These are phyloP conservation scores for Episyrphus balteatus DNA, from an alignment of 1,140 invertebrate species.

Conservation along the genomic window DNA sequence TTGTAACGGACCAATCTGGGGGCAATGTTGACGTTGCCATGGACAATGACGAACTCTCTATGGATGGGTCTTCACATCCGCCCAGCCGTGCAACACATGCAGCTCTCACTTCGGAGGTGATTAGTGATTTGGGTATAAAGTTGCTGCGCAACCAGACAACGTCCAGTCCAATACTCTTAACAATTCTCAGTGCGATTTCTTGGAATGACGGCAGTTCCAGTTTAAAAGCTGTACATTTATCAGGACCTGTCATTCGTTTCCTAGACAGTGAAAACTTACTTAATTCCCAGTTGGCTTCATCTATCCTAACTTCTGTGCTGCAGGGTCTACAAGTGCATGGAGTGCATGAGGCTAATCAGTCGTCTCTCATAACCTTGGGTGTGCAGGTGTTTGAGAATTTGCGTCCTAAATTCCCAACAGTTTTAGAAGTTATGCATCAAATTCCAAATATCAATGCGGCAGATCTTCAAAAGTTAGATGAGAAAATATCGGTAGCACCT, in stretches of 20 bases:
- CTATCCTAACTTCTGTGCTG: slow-evolving; percentile 61
- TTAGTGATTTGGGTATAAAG: slow-evolving; percentile 61
- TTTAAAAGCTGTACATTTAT: slow-evolving; percentile 59
- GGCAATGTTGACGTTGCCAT: slow-evolving; percentile 44
- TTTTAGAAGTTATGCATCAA: slow-evolving; percentile 52
- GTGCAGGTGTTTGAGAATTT: slow-evolving; percentile 68
- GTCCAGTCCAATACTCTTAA: slow-evolving; percentile 50
- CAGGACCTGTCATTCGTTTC: slow-evolving; percentile 52
- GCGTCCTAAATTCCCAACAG: slow-evolving; percentile 58
- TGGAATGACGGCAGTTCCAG: slow-evolving; percentile 77
- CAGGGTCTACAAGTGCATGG: slow-evolving; percentile 66
- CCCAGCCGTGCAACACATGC: slow-evolving; percentile 40
- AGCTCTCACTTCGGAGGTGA: slow-evolving; percentile 48
- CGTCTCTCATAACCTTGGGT: slow-evolving; percentile 28
- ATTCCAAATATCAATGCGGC: slow-evolving; percentile 66
- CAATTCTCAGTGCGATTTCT: slow-evolving; percentile 58
- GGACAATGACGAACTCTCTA: slow-evolving; percentile 56
- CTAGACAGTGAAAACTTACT: slow-evolving; percentile 47
- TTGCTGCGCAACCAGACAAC: slow-evolving; percentile 53
- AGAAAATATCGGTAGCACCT: slow-evolving; percentile 58
- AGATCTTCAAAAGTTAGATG: slow-evolving; percentile 71
- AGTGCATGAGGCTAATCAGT: slow-evolving; percentile 66
- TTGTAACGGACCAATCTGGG: slow-evolving; percentile 18
- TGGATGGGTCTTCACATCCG: slow-evolving; percentile 43
- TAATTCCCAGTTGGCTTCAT: slow-evolving; percentile 51